Conservation (phyloP, 2,888 invertebrate genomes). For the Zhuqinia jingwanae region DNA sequence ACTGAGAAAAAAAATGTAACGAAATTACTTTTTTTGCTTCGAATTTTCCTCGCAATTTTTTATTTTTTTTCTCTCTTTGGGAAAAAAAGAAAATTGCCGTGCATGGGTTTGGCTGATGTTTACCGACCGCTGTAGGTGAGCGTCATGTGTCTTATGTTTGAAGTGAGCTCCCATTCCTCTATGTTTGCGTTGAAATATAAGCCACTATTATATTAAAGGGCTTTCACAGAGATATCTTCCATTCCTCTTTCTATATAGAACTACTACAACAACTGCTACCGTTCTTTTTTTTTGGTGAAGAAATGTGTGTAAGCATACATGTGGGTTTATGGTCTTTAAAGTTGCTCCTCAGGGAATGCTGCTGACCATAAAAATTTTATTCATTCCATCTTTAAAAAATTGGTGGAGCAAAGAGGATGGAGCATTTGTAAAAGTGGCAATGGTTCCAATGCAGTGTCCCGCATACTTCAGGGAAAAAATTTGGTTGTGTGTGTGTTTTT, state of each 20-base stretch:
- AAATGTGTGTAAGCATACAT: constrained; percentile 48
- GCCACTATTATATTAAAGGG: constrained; percentile 28
- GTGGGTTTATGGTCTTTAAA: constrained; percentile 60
- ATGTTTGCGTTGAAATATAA: constrained; percentile 15
- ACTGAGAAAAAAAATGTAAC: background rate
- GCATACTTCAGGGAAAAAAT: no score
- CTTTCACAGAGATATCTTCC: constrained; percentile 3
- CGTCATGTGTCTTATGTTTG: constrained; percentile 2
- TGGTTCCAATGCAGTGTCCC: background rate
- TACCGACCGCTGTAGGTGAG: background rate
- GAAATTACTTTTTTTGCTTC: background rate
- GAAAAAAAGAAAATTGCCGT: background rate
- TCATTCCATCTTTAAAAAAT: constrained; percentile 59
- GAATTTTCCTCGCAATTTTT: background rate
- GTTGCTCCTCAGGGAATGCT: constrained; percentile 56
- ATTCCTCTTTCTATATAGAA: constrained; percentile 19
- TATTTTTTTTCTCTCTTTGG: background rate
- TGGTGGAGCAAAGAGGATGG: background rate
- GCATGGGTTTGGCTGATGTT: background rate
- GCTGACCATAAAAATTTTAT: constrained; percentile 58
- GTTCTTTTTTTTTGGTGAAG: background rate
- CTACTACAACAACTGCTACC: background rate
- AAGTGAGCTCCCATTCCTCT: no score
- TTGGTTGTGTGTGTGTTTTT: no score
- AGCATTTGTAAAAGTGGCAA: background rate